Percentiles rank a stretch among this genome's conserved stretches.
Evolutionary conservation across 2,888 invertebrate species (phyloP).

Genomic region (Tiphia femorata): DNA sequence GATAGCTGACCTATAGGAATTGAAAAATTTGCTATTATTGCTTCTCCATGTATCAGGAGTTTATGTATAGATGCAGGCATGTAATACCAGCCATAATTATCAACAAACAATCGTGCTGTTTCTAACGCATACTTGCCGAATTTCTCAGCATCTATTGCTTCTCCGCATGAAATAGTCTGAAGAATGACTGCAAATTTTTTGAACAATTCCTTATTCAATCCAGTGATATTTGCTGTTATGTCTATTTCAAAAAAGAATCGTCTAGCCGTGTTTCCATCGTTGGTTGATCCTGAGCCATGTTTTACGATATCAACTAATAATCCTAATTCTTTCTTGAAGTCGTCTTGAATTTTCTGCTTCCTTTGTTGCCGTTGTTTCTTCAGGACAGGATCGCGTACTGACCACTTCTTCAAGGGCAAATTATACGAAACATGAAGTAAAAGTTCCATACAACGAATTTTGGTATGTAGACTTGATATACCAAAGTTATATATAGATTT

Average conservation of each 20-base stretch:
- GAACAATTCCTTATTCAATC: background rate
- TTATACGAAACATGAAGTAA: background rate
- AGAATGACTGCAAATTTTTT: background rate
- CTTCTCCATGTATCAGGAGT: background rate
- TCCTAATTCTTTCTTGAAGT: background rate
- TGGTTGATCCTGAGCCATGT: background rate
- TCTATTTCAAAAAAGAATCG: background rate
- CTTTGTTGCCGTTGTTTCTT: no score
- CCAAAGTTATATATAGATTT: background rate
- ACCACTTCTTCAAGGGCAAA: no score
- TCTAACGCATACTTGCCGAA: background rate
- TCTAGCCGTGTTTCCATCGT: background rate
- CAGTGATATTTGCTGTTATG: background rate
- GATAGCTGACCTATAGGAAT: background rate
- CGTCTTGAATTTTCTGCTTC: background rate
- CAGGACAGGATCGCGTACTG: no score
- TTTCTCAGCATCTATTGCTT: background rate
- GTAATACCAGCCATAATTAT: background rate
- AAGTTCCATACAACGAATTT: background rate
- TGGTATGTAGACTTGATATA: background rate
- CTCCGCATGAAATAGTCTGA: background rate
- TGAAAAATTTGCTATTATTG: background rate
- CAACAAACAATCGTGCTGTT: background rate
- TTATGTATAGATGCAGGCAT: background rate
- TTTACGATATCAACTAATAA: background rate